Conservation (phyloP, 2,888 invertebrate genomes). For the Dilophus febrilis region DNA sequence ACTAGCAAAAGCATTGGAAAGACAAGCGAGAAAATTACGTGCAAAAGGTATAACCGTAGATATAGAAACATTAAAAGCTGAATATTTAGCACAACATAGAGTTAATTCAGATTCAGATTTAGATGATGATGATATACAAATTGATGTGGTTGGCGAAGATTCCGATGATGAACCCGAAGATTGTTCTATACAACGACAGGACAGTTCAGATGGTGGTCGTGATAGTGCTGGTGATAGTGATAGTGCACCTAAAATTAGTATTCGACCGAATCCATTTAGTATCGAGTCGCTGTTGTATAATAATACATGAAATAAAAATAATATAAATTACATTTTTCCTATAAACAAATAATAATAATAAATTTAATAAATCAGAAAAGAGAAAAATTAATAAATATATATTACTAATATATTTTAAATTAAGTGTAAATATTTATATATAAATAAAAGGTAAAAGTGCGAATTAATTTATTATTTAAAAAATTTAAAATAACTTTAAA, state of each 20-base stretch:
- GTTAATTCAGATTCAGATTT: constrained; percentile 44
- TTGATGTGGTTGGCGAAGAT: constrained; percentile 67
- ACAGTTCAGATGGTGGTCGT: constrained; percentile 16
- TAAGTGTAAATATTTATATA: too few relatives aligned
- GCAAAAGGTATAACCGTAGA: constrained; percentile 83
- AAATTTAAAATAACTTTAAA: too few relatives aligned
- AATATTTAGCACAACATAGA: constrained; percentile 67
- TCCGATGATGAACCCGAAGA: constrained; percentile 56
- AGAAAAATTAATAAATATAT: too few relatives aligned
- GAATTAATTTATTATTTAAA: too few relatives aligned
- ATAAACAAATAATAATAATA: too few relatives aligned
- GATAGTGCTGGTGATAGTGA: constrained; percentile 36
- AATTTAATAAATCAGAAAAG: too few relatives aligned
- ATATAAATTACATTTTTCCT: too few relatives aligned
- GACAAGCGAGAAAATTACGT: constrained; percentile 81
- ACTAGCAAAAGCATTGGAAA: constrained; percentile 75
- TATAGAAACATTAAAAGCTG: constrained; percentile 64
- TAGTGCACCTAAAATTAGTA: constrained; percentile 40
- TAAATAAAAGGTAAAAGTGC: too few relatives aligned
- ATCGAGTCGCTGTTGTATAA: constrained; percentile 71
- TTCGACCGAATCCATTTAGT: constrained; percentile 65
- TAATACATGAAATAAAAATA: constrained; percentile 31
- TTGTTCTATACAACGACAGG: constrained; percentile 34
- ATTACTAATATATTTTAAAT: too few relatives aligned
- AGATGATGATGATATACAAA: constrained; percentile 50